A percentile compares a stretch with the other conserved stretches of the same genome.
Conservation (phyloP, 2,113 vertebrate genomes). For the Anoplopoma fimbria region DNA sequence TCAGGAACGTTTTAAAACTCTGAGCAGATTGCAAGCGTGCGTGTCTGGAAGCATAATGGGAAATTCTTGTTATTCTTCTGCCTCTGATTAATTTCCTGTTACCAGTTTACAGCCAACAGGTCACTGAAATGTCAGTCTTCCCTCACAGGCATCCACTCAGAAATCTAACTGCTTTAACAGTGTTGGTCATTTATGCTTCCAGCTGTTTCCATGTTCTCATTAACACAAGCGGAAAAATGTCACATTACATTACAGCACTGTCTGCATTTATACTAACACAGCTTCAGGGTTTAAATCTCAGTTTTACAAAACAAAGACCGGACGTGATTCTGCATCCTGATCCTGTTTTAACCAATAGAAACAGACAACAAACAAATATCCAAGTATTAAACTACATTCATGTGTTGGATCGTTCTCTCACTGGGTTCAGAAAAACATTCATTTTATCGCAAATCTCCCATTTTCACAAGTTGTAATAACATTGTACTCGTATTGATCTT, state of each 20-base stretch:
- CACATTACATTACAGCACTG: neutral
- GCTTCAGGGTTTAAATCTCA: neutral
- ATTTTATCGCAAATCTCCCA: neutral
- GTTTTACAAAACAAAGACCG: neutral
- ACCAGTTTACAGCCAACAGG: slow-evolving; percentile 3
- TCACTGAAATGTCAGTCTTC: neutral
- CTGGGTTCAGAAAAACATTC: neutral
- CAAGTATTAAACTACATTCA: neutral
- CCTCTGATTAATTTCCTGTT: neutral
- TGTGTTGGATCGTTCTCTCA: neutral
- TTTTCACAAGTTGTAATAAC: neutral
- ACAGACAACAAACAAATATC: neutral
- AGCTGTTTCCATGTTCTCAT: neutral
- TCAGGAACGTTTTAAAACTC: neutral
- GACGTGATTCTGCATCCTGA: neutral
- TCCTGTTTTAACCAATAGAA: neutral
- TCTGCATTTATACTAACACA: neutral
- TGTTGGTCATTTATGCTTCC: neutral
- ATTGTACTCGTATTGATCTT: neutral
- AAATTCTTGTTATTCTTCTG: neutral
- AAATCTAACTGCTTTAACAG: neutral
- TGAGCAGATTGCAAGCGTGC: neutral
- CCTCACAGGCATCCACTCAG: neutral
- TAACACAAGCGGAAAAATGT: neutral
- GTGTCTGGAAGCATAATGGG: neutral